Evolutionary conservation across 2,888 invertebrate genomes (phyloP).

Genomic region (Leucophenga montana): DNA sequence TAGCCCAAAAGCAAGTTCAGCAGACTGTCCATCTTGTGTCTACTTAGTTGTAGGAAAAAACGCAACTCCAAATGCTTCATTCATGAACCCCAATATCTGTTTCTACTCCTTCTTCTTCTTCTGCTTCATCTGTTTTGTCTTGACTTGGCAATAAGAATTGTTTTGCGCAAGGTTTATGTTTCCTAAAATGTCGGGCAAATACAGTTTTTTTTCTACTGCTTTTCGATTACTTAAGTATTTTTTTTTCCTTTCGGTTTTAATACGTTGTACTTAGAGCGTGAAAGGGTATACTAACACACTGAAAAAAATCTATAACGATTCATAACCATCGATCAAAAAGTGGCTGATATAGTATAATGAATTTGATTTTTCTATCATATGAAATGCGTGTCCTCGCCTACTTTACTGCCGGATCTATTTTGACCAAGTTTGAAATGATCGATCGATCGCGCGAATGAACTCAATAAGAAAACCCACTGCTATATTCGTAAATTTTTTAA

Average conservation of each 20-base stretch:
- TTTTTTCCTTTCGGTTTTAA: background rate
- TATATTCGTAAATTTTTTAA: too few relatives aligned
- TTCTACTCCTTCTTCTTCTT: background rate
- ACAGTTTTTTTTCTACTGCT: conserved; percentile 13
- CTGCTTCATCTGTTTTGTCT: background rate
- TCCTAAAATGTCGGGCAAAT: conserved; percentile 23
- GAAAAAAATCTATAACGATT: too few relatives aligned
- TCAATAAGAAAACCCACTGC: too few relatives aligned
- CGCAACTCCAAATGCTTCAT: background rate
- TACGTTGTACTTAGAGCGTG: too few relatives aligned
- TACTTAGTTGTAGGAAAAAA: conserved; percentile 22
- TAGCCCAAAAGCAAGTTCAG: background rate
- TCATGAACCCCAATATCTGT: background rate
- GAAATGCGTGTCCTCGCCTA: too few relatives aligned
- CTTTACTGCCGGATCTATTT: too few relatives aligned
- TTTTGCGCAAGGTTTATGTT: conserved; percentile 22
- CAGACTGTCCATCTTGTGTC: conserved; percentile 20
- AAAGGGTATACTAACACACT: too few relatives aligned
- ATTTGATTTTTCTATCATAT: too few relatives aligned
- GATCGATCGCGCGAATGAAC: too few relatives aligned
- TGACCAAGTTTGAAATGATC: too few relatives aligned
- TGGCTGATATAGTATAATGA: too few relatives aligned
- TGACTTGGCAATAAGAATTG: conserved; percentile 10
- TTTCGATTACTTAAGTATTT: background rate
- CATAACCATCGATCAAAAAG: too few relatives aligned